Base-by-base conservation (phyloP, 2,797 vertebrate species). In the Channa striata region DNA sequence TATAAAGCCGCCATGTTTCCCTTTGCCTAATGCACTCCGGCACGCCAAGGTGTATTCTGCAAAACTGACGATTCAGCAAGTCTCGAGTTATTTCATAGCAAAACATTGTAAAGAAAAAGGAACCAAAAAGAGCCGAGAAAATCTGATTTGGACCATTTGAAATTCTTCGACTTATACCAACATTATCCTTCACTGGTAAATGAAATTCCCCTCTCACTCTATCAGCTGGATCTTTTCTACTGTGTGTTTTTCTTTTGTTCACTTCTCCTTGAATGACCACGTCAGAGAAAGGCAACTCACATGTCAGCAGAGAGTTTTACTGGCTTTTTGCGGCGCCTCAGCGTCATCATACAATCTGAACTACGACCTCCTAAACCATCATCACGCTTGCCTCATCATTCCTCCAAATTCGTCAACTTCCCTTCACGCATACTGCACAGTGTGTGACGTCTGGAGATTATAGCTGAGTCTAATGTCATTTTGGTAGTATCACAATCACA, bases 351-450 rank as follows among this genome's bases (percentile, higher is more conserved):
- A 17, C 25, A 34, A 49, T 68, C 56, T 86, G 23, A 77, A 65
- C 21, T 16, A 19, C 42, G 50, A 40, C 52, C 46, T 59, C 30
- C 25, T 39, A 57, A 68, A 59, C 49, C 46, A 16, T 46, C 50
- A 19, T 42, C 52, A n/a, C 19, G 17, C 66, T 40, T 49, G 43
- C 59, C 63, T 77, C 64, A 12, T 76, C 63, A 39, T 14, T 67
- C 59, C 33, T 65, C 72, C 62, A 34, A 69, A 59, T 42, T 74
- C 30, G 78, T 65, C 54, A 51, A 36, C 70, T 73, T 67, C 34
- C 40, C 61, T 17, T 51, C 20, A 71, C 66, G 59, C 36, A 47
- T 17, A 21, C 36, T 23, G 52, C 43, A 56, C 36, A 30, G 52
- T 47, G 53, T 43, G 53, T 43, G 49, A 49, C 36, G 30, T 37